Percentiles rank a stretch among this genome's conserved stretches.
These are phyloP conservation scores for Schizothorax lantsangensis DNA, from an alignment of 2,797 vertebrate species.

Conservation along the genomic window DNA sequence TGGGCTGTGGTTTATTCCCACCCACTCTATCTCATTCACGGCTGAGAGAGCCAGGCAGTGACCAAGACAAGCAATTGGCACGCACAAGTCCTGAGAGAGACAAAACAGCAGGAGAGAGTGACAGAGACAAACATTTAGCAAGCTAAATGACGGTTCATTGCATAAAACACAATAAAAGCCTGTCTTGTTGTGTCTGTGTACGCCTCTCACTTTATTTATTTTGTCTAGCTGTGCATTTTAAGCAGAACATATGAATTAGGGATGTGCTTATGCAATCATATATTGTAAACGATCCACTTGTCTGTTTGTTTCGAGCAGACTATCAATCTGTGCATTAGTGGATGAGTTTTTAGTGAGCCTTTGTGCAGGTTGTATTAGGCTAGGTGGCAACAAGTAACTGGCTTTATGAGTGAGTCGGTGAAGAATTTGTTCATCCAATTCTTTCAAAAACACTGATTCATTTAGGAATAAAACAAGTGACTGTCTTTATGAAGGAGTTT, in stretches of 20 bases:
- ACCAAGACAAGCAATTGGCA: conserved; percentile 30
- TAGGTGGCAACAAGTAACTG: not conserved
- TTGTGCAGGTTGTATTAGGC: not conserved
- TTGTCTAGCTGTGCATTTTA: conserved; percentile 12
- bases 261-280: conserved; percentile 16
- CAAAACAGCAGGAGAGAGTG: conserved; percentile 1
- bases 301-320: not conserved
- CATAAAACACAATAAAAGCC: conserved; percentile 1
- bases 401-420: not conserved
- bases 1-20: conserved; percentile 1
- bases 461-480: not conserved
- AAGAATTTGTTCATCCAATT: not conserved
- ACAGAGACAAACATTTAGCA: conserved; percentile 13
- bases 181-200: conserved; percentile 2
- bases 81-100: conserved; percentile 3
- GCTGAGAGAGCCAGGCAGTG: conserved; percentile 24
- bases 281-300: not conserved
- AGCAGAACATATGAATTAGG: conserved; percentile 11
- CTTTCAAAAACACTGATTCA: not conserved
- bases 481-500: not conserved
- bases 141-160: not conserved
- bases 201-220: conserved; percentile 7
- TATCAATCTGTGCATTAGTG: not conserved
- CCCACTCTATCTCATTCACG: not conserved
- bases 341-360: too few relatives aligned